These are phyloP conservation scores for Trogon melanurus DNA, from an alignment of 2,113 vertebrate species.

Conservation along the genomic window DNA sequence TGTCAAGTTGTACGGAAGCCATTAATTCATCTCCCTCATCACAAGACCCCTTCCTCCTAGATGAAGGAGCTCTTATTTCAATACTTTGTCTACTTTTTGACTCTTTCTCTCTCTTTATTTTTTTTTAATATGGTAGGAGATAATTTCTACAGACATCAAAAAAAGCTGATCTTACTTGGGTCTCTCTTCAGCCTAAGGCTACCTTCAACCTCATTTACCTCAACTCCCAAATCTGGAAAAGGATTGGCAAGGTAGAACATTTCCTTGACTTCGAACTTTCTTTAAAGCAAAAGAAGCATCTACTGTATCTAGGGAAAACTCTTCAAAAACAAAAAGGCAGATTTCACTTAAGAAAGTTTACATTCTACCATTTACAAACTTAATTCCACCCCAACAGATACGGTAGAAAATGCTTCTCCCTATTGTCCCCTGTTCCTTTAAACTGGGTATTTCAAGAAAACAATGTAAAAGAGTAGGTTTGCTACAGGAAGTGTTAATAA, in stretches of 20 bases:
- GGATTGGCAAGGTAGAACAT: constrained; percentile 17
- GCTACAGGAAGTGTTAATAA: neutral
- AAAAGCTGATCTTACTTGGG: neutral
- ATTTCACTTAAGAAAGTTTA: neutral
- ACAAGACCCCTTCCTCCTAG: neutral
- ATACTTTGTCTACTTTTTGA: neutral
- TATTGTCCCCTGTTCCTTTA: neutral
- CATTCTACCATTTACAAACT: neutral
- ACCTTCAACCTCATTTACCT: constrained; percentile 18
- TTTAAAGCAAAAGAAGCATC: neutral
- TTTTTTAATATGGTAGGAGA: neutral
- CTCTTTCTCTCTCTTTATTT: neutral
- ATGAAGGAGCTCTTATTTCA: neutral
- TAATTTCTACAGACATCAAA: neutral
- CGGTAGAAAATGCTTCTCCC: neutral
- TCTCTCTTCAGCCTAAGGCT: neutral
- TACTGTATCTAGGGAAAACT: neutral
- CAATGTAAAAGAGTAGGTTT: neutral
- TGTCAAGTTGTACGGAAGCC: neutral
- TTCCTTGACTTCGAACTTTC: neutral
- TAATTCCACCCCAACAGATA: neutral
- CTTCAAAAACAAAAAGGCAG: neutral
- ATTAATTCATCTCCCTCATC: neutral
- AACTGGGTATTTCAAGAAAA: neutral
- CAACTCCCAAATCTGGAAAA: neutral